A percentile compares a stretch with the other conserved stretches of the same genome.
These are phyloP conservation scores for Melipona quadrifasciata DNA, from an alignment of 1,140 invertebrate species.

Conservation along the genomic window DNA sequence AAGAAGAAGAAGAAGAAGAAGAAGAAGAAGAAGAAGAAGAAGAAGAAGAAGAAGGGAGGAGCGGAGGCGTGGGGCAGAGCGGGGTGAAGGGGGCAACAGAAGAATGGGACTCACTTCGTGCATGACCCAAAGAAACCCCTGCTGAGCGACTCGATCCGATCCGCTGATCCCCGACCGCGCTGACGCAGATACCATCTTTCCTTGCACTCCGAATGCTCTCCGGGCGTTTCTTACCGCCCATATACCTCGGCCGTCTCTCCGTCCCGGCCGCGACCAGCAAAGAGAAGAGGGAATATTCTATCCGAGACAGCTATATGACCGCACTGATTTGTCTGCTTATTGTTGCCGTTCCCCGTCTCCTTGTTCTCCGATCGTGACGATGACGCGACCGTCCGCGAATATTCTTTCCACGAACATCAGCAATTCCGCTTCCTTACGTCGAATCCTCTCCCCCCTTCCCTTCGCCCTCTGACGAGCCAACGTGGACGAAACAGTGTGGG, in stretches of 20 bases:
- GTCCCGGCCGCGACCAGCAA: slow-evolving; percentile 1
- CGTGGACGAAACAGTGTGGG: too few relatives aligned
- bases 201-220: slow-evolving; percentile 72
- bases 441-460: background rate
- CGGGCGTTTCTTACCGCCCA: slow-evolving; percentile 67
- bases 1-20: background rate
- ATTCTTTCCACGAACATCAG: slow-evolving; percentile 49
- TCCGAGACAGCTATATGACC: slow-evolving; percentile 68
- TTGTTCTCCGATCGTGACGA: slow-evolving; percentile 57
- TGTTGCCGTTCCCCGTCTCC: slow-evolving; percentile 59
- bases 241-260: slow-evolving; percentile 57
- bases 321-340: slow-evolving; percentile 71
- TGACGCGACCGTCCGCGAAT: slow-evolving; percentile 42
- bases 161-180: slow-evolving; percentile 77
- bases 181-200: slow-evolving; percentile 77
- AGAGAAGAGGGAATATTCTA: slow-evolving; percentile 54
- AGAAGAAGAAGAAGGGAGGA: slow-evolving; percentile 13
- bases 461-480: background rate
- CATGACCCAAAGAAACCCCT: slow-evolving; percentile 78
- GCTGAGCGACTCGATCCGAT: slow-evolving; percentile 77
- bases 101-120: slow-evolving; percentile 77
- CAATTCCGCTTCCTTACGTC: background rate
- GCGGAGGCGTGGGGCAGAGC: slow-evolving; percentile 37
- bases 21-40: background rate
- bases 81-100: slow-evolving; percentile 56